Evolutionary conservation across 2,797 vertebrate species (phyloP).

Genomic region (Dallia pectoralis): DNA sequence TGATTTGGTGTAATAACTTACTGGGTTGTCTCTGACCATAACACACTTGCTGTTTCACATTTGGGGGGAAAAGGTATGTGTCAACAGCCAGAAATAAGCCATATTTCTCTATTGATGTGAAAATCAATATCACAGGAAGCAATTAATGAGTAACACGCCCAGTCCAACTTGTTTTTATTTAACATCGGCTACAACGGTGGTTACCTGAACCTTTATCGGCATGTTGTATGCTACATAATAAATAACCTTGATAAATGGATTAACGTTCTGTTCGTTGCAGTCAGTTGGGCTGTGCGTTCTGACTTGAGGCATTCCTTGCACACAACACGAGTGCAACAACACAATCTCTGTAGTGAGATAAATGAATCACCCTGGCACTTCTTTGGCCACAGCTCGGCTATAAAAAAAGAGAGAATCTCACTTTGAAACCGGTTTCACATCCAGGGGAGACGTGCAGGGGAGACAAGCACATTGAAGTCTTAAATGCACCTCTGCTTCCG

Average conservation of each 20-base stretch:
- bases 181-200: not conserved
- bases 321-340: conserved; percentile 49
- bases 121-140: conserved; percentile 21
- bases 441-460: conserved; percentile 70
- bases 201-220: conserved; percentile 1
- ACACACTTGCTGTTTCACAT: not conserved
- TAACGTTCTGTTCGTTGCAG: conserved; percentile 6
- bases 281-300: conserved; percentile 24
- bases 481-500: conserved; percentile 75
- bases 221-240: conserved; percentile 16
- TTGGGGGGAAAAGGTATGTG: not conserved
- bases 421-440: conserved; percentile 60
- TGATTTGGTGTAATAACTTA: not conserved
- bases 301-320: conserved; percentile 34
- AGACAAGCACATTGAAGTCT: conserved; percentile 70
- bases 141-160: conserved; percentile 21
- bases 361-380: conserved; percentile 56
- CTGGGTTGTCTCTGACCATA: not conserved
- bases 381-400: conserved; percentile 35
- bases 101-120: conserved; percentile 11
- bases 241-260: conserved; percentile 20
- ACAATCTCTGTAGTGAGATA: conserved; percentile 57
- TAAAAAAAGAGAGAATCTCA: conserved; percentile 51
- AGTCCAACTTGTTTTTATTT: conserved; percentile 19
- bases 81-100: not conserved